Percentiles rank a stretch among this genome's conserved stretches.
Evolutionary conservation across 2,797 vertebrate genomes (phyloP).

Genomic region (Clamator glandarius): DNA sequence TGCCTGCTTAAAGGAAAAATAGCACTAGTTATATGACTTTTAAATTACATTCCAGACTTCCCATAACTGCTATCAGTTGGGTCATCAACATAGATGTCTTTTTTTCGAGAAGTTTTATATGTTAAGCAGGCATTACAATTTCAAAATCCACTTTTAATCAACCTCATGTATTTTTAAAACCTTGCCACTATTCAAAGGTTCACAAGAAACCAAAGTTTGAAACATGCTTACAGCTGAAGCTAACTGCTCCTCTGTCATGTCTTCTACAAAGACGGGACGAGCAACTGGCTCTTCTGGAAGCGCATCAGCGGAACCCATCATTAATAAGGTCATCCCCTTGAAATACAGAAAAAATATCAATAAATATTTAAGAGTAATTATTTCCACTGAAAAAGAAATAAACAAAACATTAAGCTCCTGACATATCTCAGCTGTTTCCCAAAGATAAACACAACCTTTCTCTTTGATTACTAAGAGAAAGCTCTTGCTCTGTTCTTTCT

Average conservation of each 20-base stretch:
- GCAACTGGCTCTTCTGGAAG: slow-evolving; percentile 93
- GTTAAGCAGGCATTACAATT: not conserved
- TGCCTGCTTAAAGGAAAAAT: not conserved
- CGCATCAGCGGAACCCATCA: slow-evolving; percentile 98
- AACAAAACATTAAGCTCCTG: not conserved
- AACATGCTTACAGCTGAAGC: slow-evolving; percentile 91
- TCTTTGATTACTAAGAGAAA: too few relatives aligned
- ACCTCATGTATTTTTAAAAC: not conserved
- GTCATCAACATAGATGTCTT: accelerated
- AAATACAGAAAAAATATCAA: not conserved
- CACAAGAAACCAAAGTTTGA: not conserved
- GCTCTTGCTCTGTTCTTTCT: not conserved
- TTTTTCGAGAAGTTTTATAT: not conserved
- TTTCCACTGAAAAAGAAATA: not conserved
- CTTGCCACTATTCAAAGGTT: not conserved
- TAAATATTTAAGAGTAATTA: not conserved
- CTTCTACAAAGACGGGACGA: slow-evolving; percentile 95
- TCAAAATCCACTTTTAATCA: not conserved
- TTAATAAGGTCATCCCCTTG: slow-evolving; percentile 97
- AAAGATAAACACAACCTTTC: not conserved
- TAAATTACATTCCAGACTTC: not conserved
- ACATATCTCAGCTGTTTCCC: not conserved
- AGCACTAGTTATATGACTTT: not conserved
- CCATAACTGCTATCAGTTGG: not conserved
- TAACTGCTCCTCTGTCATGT: slow-evolving; percentile 99